Evolutionary conservation across 2,113 vertebrate genomes (phyloP), one percentile per base, ranked within the genome.

Genomic region (Parotia lawesii): DNA sequence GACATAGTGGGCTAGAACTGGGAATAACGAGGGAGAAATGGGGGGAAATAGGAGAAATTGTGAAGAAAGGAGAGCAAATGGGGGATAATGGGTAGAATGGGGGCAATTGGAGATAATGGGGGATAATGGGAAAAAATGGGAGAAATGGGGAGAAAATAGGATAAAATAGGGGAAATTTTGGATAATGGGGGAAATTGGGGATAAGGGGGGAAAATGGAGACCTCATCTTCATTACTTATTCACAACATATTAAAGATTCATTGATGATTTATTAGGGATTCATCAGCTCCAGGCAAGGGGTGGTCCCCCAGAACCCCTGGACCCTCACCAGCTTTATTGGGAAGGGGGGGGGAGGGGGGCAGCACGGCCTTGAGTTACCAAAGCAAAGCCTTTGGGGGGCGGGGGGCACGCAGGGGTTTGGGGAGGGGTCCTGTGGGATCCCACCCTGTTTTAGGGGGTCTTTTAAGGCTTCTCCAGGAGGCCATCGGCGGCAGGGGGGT

Each of bases 401-500:
- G 45, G 58, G 29, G 23, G 18, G 29, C 74, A 4, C 2, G 11
- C 44, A 11, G n/a, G 7, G 15, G 15, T 31, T 48, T 20, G 47
- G 37, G 14, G 67, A 40, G 17, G 40, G 38, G 17, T 73, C 70
- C 51, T 18, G 15, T 6, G 51, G 12, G 19, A 42, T 11, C 40
- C 70, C 20, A 1, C 15, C 48, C 15, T 11, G 17, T 15, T 65
- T 54, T 6, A 2, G 6, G 27, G 11, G 16, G 7, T 31, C 33
- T 23, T 28, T 37, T 24, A 79, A 4, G 76, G 76, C 12, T 79
- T 66, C 33, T 66, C 76, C 76, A 56, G 33, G 20, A 66, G 76
- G 7, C 61, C 5, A 0, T 56, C 76, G 2, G 40, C 3, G 0
- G 40, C 10, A 0, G 50, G 25, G 21, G 23, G 51, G n/a, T 42